Conservation (phyloP, 2,113 vertebrate genomes). For the Tiliqua scincoides region DNA sequence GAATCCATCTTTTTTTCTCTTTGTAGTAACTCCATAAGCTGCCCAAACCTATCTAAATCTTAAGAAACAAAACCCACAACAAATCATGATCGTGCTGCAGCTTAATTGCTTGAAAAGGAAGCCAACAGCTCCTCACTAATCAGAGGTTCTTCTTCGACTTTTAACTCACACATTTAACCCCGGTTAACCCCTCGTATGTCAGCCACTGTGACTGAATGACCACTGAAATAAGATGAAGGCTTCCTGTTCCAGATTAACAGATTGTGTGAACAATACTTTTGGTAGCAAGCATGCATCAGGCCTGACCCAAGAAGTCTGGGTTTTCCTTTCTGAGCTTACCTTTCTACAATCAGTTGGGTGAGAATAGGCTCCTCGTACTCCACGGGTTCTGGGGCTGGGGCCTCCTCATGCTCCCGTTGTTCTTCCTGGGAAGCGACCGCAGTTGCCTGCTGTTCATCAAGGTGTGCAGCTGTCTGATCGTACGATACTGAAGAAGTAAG, state of each 20-base stretch:
- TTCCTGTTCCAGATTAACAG: too few species aligned
- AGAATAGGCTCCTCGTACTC: constrained; percentile 62
- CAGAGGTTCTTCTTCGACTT: background rate
- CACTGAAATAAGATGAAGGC: too few species aligned
- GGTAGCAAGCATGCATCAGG: background rate
- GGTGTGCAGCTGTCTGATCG: accelerated
- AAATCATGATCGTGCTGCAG: too few species aligned
- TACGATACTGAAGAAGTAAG: background rate
- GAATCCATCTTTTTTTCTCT: too few species aligned
- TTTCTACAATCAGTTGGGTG: constrained; percentile 74
- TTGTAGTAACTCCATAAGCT: too few species aligned
- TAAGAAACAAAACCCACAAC: too few species aligned
- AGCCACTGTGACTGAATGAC: too few species aligned
- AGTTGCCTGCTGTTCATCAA: background rate
- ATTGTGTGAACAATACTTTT: background rate
- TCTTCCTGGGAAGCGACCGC: background rate
- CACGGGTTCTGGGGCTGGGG: background rate
- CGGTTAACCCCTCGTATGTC: background rate
- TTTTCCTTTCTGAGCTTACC: constrained; percentile 66
- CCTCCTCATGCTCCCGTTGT: accelerated
- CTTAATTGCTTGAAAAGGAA: background rate
- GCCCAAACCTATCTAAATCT: too few species aligned
- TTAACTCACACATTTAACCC: background rate
- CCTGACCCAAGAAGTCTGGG: accelerated
- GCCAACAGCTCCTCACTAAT: background rate